Conservation (phyloP, 2,797 vertebrate genomes). For the Poeciliopsis turneri region DNA sequence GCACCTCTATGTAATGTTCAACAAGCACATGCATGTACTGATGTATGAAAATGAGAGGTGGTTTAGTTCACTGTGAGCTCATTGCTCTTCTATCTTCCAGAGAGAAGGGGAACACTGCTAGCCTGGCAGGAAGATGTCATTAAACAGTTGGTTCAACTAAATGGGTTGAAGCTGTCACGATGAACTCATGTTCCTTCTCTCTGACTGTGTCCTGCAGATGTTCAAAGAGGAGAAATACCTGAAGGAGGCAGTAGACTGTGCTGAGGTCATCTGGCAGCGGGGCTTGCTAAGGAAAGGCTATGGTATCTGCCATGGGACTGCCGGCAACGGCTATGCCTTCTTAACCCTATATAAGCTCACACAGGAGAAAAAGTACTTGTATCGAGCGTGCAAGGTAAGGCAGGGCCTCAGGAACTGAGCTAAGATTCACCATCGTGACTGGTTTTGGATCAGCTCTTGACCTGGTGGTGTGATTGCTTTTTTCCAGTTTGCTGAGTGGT, state of each 20-base stretch:
- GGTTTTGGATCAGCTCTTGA: neutral
- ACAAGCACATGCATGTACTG: too few relatives aligned
- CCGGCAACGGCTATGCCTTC: conserved; percentile 95
- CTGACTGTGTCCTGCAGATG: conserved; percentile 72
- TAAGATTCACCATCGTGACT: neutral
- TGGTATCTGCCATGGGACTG: conserved; percentile 93
- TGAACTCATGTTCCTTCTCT: neutral
- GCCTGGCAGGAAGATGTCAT: neutral
- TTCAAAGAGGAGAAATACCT: conserved; percentile 98
- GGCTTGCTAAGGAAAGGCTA: conserved; percentile 95
- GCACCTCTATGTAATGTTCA: too few relatives aligned
- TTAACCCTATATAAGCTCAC: conserved; percentile 91
- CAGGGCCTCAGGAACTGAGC: neutral
- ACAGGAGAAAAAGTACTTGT: conserved; percentile 93
- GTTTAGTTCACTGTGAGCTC: neutral
- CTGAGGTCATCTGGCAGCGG: conserved; percentile 95
- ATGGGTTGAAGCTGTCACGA: neutral
- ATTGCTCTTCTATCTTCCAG: neutral
- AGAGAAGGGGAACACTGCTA: neutral
- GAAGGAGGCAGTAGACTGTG: conserved; percentile 92
- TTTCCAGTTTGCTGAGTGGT: conserved; percentile 96
- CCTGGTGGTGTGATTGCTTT: neutral
- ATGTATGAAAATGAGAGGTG: too few relatives aligned
- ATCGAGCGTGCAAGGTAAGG: conserved; percentile 92
- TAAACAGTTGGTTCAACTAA: neutral